phyloP scores from a whole-genome alignment of 1,140 invertebrate genomes.

The Psix sp. region DNA sequence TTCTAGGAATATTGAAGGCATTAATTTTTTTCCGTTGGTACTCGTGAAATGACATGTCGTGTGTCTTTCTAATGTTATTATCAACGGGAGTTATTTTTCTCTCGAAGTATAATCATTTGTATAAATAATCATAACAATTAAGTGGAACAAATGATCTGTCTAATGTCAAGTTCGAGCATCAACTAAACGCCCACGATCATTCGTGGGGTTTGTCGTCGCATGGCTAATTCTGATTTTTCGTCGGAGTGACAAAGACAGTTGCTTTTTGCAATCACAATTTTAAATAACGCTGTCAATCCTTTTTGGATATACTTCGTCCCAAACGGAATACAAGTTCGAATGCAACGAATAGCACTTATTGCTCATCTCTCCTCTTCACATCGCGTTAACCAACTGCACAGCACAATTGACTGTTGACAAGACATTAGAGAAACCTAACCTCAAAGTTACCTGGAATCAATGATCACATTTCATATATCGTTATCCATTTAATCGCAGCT shows the following conservation, averaged over 20 bases:
- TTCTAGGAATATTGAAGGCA: too few relatives aligned
- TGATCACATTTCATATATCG: constrained; percentile 10
- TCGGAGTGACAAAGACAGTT: constrained; percentile 36
- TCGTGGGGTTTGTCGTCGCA: constrained; percentile 9
- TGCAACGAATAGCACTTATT: constrained; percentile 22
- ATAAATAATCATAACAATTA: constrained; percentile 23
- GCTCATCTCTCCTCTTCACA: neutral
- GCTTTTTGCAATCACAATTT: constrained; percentile 32
- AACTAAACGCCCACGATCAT: neutral
- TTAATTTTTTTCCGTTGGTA: too few relatives aligned
- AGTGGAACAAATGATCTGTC: constrained; percentile 23
- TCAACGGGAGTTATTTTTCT: constrained; percentile 66
- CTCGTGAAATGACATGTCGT: constrained; percentile 53
- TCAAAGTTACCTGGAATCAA: constrained; percentile 37
- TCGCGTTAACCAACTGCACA: constrained; percentile 22
- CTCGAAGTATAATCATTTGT: constrained; percentile 28
- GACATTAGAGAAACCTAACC: constrained; percentile 36
- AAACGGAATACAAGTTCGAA: constrained; percentile 4
- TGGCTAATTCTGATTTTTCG: constrained; percentile 17
- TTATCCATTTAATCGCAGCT: constrained; percentile 9
- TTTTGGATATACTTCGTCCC: constrained; percentile 46
- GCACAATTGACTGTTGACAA: constrained; percentile 28
- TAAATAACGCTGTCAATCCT: constrained; percentile 15
- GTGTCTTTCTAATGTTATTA: constrained; percentile 76
- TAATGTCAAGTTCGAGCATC: neutral